Percentiles rank a stretch among this genome's conserved stretches.
Evolutionary conservation across 1,140 invertebrate genomes (phyloP).

Genomic region (Trachelipus rathkii): DNA sequence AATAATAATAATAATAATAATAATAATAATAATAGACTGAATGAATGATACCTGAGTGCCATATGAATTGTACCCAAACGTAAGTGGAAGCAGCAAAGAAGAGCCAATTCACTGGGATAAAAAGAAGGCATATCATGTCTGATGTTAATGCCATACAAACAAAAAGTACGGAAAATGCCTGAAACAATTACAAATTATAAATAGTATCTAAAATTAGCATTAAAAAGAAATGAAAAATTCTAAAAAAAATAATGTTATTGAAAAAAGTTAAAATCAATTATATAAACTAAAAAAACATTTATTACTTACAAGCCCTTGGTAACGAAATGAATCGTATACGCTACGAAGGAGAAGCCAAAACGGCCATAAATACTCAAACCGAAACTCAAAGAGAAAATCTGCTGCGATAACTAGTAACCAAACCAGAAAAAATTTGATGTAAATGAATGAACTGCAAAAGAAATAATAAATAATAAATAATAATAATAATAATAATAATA

Average conservation of each 20-base stretch:
- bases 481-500: constrained; percentile 19
- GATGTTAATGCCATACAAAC: constrained; percentile 96
- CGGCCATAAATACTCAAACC: constrained; percentile 98
- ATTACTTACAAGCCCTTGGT: constrained; percentile 90
- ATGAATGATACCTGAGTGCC: constrained; percentile 80
- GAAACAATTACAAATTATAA: constrained; percentile 53
- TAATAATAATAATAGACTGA: too few relatives aligned
- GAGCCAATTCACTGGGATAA: constrained; percentile 96
- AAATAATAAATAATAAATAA: constrained; percentile 51
- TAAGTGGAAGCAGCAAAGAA: constrained; percentile 98
- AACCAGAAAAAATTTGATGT: constrained; percentile 91
- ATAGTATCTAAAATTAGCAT: too few relatives aligned
- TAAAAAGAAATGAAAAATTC: too few relatives aligned
- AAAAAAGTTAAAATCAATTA: not conserved
- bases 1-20: too few relatives aligned
- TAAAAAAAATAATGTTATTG: too few relatives aligned
- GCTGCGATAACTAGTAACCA: constrained; percentile 93
- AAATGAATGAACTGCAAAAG: constrained; percentile 82
- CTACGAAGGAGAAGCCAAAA: constrained; percentile 95
- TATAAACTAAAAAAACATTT: not conserved
- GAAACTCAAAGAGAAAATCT: constrained; percentile 96
- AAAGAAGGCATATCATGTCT: constrained; percentile 98
- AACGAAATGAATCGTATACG: constrained; percentile 96
- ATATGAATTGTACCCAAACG: constrained; percentile 98
- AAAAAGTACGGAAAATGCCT: constrained; percentile 98